Evolutionary conservation across 2,797 vertebrate species (phyloP), one percentile per base, ranked within the genome.

Genomic region (Crocodylus rhombifer): DNA sequence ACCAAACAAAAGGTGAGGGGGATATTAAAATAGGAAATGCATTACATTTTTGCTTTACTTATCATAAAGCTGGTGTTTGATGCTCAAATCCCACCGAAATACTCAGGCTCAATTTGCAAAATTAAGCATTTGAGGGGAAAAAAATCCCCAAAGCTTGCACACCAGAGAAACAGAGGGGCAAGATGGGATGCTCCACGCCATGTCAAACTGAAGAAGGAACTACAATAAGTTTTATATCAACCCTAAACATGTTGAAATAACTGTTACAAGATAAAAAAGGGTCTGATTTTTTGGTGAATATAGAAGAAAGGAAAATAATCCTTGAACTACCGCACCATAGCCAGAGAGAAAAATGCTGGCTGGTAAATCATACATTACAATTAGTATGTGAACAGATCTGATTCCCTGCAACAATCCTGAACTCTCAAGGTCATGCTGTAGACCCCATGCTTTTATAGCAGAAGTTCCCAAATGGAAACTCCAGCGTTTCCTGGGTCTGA

Each of bases 171-270:
- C 0, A 0, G 77, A 83, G 71, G 28, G 25, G 42, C 42, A 85
- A 90, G 17, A 84, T 1, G 5, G 42, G 55, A 89, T 69, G 42
- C 42, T 42, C 42, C 42, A 42, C 42, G 42, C 42, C 42, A 51
- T 51, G 9, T 51, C 42, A 51, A 51, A 51, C 42, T 51, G 56
- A 93, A 83, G 26, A 30, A 20, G 74, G 23, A 16, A 78, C 55
- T 36, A 84, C 58, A 95, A 81, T 71, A 94, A 89, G 73, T 87
- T 42, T 94, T 91, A 63, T 85, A 92, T 80, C 71, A 79, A 81
- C 9, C 78, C 79, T 51, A 4, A 78, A 74, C 63, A 4, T 21
- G 60, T 90, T 86, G 21, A 20, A 92, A 51, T 60, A 77, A 87
- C 63, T 91, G 80, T 84, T 74, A 89, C 17, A 69, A 83, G 42